Evolutionary conservation across 1,140 invertebrate genomes (phyloP), one percentile per base, ranked within the genome.

Genomic region (Pseudachorutes palmiensis): DNA sequence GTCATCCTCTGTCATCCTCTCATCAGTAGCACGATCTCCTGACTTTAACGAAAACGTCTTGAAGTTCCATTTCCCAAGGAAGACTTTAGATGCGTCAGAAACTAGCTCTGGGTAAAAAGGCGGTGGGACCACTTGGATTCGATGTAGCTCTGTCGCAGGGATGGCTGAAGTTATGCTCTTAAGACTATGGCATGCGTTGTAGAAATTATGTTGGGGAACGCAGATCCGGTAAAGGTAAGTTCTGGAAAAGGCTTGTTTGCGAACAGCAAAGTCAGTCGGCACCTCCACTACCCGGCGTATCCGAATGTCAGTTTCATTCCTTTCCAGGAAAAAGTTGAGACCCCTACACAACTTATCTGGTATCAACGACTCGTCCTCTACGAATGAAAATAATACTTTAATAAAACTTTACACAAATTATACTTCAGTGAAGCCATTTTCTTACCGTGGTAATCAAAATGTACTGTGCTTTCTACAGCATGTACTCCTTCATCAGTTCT

Each of bases 401-500:
- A 32, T 32, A 12, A 58, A 14, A 58, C 41, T 30, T 36, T 41
- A 32, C n/a, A 55, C 9, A 1, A 55, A n/a, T 16, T 24, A 16
- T 33, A n/a, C 2, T 58, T 1, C 36, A 33, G 51, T 64, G 9
- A n/a, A 24, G 62, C 24, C 51, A 22, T 16, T 19, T 14, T 12
- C 62, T 51, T 61, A 41, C 29, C 9, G 31, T n/a, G 5, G 41
- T 48, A 22, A 64, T 71, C 64, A 68, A 62, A 62, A 2, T 66
- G 64, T 29, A 28, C 67, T n/a, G 69, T 60, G 2, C 32, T 60
- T 26, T 60, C 24, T 1, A 65, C 28, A 2, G 72, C 67, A 60
- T 73, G 72, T 22, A 73, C 72, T n/a, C 67, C 67, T n/a, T 61
- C 48, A 62, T 73, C 72, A 3, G 72, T 73, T 36, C 72, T 55